Conservation (phyloP, 2,797 vertebrate genomes). For the Zalophus californianus region DNA sequence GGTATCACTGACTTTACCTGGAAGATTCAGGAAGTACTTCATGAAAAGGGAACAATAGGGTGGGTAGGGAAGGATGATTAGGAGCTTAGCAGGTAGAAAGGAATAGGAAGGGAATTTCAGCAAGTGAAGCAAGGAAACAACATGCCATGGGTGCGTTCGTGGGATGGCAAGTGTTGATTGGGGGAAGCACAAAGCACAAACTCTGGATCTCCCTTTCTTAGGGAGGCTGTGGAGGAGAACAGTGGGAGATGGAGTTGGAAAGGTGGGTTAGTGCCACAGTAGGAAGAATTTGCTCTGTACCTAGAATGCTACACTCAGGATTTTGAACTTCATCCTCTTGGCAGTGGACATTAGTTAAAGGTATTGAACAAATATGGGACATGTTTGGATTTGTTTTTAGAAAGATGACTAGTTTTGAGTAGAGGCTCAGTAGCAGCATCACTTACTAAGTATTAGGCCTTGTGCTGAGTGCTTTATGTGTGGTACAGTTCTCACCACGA, state of each 20-base stretch:
- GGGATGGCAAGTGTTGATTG: background rate
- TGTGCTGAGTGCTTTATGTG: background rate
- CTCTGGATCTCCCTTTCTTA: accelerated
- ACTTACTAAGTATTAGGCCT: background rate
- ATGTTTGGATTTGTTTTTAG: background rate
- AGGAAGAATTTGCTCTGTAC: background rate
- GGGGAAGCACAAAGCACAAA: background rate
- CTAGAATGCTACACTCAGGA: background rate
- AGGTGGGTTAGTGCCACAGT: background rate
- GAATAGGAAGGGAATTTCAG: background rate
- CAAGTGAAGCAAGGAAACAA: background rate
- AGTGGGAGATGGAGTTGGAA: background rate
- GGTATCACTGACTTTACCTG: background rate
- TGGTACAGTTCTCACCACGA: background rate
- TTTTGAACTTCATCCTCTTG: background rate
- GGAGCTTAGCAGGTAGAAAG: background rate
- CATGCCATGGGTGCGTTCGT: accelerated
- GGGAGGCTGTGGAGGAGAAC: background rate
- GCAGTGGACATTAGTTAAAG: background rate
- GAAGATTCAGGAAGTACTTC: background rate
- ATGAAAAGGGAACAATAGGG: background rate
- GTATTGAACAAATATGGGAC: background rate
- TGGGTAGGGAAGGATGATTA: background rate
- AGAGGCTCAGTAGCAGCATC: background rate
- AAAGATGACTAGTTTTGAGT: background rate